A percentile compares a stretch with the other conserved stretches of the same genome.
These are phyloP conservation scores for Ophiodon elongatus DNA, from an alignment of 2,113 vertebrate genomes.

Conservation along the genomic window DNA sequence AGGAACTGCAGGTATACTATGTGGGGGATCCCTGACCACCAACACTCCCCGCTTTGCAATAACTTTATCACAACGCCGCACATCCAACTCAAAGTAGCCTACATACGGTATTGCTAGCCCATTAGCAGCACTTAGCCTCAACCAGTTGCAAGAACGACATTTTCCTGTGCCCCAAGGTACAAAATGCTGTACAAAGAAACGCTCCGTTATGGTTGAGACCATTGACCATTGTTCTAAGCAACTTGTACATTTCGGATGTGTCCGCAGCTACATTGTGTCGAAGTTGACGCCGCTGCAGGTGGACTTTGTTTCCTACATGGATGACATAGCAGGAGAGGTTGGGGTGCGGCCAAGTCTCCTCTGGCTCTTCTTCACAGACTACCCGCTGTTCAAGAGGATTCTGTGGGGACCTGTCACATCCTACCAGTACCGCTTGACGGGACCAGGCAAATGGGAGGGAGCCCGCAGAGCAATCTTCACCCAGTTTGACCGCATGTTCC, in stretches of 20 bases:
- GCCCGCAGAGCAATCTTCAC: slow-evolving; percentile 86
- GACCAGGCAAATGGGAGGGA: slow-evolving; percentile 85
- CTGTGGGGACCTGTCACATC: slow-evolving; percentile 86
- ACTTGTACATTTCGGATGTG: neutral
- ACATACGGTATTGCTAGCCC: too few relatives aligned
- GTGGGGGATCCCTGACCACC: neutral
- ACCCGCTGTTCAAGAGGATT: slow-evolving; percentile 80
- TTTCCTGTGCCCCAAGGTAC: too few relatives aligned
- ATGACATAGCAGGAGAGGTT: slow-evolving; percentile 80
- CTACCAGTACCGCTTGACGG: slow-evolving; percentile 85
- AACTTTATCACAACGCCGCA: too few relatives aligned
- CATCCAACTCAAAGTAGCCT: too few relatives aligned
- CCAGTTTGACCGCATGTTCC: slow-evolving; percentile 83
- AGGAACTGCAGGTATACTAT: neutral
- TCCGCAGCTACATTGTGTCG: slow-evolving; percentile 75
- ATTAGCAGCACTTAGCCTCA: too few relatives aligned
- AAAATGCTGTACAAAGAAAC: too few relatives aligned
- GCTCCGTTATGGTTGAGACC: too few relatives aligned
- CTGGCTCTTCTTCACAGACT: slow-evolving; percentile 86
- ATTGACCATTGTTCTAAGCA: too few relatives aligned
- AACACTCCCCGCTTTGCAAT: too few relatives aligned
- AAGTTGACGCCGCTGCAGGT: slow-evolving; percentile 80
- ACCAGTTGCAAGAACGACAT: too few relatives aligned
- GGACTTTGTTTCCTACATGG: slow-evolving; percentile 87
- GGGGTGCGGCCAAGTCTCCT: slow-evolving; percentile 81